Evolutionary conservation across 64 coral and sea anemone genomes (phyloP).

Genomic region (Stichodactyla helianthus): DNA sequence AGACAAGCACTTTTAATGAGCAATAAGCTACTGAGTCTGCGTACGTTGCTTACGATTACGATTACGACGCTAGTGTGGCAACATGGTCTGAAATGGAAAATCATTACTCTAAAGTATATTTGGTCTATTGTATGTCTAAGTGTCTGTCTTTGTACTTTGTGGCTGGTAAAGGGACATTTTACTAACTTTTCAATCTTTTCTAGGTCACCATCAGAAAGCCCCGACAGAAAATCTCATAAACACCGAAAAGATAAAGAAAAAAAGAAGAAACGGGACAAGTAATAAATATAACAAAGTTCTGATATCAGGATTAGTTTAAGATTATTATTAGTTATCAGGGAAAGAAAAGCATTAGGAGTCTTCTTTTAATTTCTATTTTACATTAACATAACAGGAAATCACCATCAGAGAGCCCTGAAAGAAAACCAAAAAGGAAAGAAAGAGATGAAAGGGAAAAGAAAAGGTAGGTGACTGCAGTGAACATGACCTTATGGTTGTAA

Average conservation of each 20-base stretch:
- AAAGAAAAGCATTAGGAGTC: not conserved
- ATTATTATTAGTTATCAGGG: not conserved
- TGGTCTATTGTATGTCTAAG: no score
- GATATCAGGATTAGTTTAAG: not conserved
- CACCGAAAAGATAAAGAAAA: slow-evolving; percentile 1
- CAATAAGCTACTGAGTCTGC: no score
- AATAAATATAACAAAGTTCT: not conserved
- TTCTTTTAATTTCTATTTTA: not conserved
- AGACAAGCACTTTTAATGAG: no score
- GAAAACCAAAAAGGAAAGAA: slow-evolving; percentile 19
- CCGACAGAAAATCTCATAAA: slow-evolving; percentile 6
- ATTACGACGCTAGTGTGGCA: no score
- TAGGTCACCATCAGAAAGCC: slow-evolving; percentile 18
- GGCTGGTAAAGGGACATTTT: not conserved
- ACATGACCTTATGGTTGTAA: no score
- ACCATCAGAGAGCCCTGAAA: slow-evolving; percentile 15
- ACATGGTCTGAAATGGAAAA: no score
- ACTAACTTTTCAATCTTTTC: not conserved
- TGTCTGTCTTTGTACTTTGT: no score
- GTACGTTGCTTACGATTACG: no score
- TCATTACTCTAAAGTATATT: no score
- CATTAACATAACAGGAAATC: not conserved
- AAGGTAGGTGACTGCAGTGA: not conserved
- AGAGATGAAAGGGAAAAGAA: slow-evolving; percentile 19
- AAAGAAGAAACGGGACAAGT: slow-evolving; percentile 14